Evolutionary conservation across 2,888 invertebrate genomes (phyloP), one percentile per base, ranked within the genome.

Genomic region (Hermaeophaga mercurialis): DNA sequence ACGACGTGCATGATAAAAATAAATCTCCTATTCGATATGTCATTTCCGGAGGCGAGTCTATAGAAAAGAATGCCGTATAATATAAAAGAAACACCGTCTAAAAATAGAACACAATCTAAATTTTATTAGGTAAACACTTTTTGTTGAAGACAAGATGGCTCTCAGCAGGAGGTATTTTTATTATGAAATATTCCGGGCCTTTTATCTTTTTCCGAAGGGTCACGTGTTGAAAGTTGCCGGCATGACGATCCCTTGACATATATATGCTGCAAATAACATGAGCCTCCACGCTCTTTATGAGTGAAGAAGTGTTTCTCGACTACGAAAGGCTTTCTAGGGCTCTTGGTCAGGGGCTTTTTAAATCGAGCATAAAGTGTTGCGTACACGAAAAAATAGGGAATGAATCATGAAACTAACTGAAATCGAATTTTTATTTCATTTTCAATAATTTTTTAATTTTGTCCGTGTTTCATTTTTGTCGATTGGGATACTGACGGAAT

Each of bases 191-290:
- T 43, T 24, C 24, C 8, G 2, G 14, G 12, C 26, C 15, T 43
- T 41, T 43, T 43, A 22, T 43, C 43, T 14, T 12, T 26, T 43
- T 43, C 15, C 43, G 43, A 26, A 43, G 43, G 43, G 43, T 43
- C 43, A 43, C 24, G 24, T 43, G 24, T 43, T 43, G 43, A 43
- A 43, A 43, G 43, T 19, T 12, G 22, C 19, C 43, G 12, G 43
- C 43, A 43, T 43, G 43, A 43, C 24, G 43, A 43, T 43, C 43
- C 43, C 43, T 43, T 43, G 43, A 43, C 43, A 43, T 43, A 43
- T 22, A 24, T 43, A 24, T 43, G 43, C 43, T 43, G 43, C 43
- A 43, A 43, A 43, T 43, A 43, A 43, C 43, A 43, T 43, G 43
- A 43, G 24, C 43, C 24, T 26, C 26, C 26, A 43, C 24, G 43